Base-by-base conservation (phyloP, 2,888 invertebrate genomes). In the Drosophila mercatorum region DNA sequence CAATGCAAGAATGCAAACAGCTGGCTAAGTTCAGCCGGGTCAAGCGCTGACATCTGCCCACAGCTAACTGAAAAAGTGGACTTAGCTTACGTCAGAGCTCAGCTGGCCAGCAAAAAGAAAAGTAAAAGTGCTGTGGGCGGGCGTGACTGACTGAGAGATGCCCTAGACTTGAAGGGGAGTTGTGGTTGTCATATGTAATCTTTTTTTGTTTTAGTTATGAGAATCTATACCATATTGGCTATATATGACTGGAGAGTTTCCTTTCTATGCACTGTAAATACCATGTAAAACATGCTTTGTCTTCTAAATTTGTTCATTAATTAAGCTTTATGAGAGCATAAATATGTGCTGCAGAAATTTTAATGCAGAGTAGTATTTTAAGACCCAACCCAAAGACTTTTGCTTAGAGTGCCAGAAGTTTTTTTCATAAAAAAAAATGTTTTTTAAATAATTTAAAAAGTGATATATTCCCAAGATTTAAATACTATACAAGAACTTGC, bases 1-100 rank as follows among this genome's bases (percentile, higher is more conserved):
- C 83, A 82, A 76, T 65, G 65, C n/a, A 26, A 28, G 49, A 40
- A 51, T 17, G 11, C 55, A 62, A 52, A 36, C 43, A 59, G 40
- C 17, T 47, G 52, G 12, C 56, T 28, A 63, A 59, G 58, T 56
- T 58, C 52, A 36, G 22, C 64, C 80, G 57, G 85, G 83, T 82
- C 86, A 83, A 75, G 65, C 68, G 65, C 61, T 63, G 52, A 74
- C 68, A 72, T 38, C 75, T 71, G 65, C 58, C 63, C 64, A 53
- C 51, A 31, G 12, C 14, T n/a, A 53, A 31, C 44, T 36, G 26
- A 28, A 51, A 51, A 41, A 26, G 10, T 46, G n/a, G 2, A 43
- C 63, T 65, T 67, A 28, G 7, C 10, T 56, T 68, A 57, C 12
- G 7, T 43, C 66, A 66, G 2, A 55, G 14, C 14, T 12, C 17